phyloP scores from a whole-genome alignment of 1,140 invertebrate genomes.

The Gryllus bimaculatus region DNA sequence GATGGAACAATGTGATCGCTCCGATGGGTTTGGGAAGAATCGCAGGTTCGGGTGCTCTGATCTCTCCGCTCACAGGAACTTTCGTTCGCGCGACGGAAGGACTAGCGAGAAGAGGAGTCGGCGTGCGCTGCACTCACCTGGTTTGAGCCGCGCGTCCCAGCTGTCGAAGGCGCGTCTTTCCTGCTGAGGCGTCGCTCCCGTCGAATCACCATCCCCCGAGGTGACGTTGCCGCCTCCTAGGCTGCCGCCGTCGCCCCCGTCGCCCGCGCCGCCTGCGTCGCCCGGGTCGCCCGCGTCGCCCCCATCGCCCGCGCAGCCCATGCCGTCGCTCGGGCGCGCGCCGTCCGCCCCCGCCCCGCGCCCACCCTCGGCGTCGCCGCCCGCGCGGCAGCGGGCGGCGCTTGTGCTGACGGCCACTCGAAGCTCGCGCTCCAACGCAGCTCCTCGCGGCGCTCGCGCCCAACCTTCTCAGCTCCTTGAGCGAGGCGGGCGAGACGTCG shows the following conservation, averaged over 20 bases:
- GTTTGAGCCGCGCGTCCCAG: constrained; percentile 12
- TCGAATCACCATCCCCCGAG: constrained; percentile 12
- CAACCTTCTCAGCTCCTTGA: constrained; percentile 78
- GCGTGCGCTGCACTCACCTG: not conserved
- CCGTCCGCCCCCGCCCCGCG: constrained; percentile 9
- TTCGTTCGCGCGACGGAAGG: no score
- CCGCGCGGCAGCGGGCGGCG: constrained; percentile 9
- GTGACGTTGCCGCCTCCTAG: no score
- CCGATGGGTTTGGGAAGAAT: no score
- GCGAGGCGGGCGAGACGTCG: constrained; percentile 70
- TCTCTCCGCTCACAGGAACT: no score
- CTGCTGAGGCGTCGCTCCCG: constrained; percentile 14
- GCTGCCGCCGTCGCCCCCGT: no score
- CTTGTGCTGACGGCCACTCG: constrained; percentile 40
- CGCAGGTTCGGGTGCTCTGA: no score
- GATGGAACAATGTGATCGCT: no score
- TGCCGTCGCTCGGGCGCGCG: no score
- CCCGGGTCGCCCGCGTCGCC: no score
- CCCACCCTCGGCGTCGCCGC: constrained; percentile 12
- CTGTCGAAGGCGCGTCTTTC: constrained; percentile 20
- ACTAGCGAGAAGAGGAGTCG: no score
- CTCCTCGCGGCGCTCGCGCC: constrained; percentile 40
- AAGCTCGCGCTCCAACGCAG: constrained; percentile 39
- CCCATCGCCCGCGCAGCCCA: no score
- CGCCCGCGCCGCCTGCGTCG: no score